A percentile compares a stretch with the other conserved stretches of the same genome.
phyloP scores from a whole-genome alignment of 2,797 vertebrate genomes.

The Petrocephalus sullivani region DNA sequence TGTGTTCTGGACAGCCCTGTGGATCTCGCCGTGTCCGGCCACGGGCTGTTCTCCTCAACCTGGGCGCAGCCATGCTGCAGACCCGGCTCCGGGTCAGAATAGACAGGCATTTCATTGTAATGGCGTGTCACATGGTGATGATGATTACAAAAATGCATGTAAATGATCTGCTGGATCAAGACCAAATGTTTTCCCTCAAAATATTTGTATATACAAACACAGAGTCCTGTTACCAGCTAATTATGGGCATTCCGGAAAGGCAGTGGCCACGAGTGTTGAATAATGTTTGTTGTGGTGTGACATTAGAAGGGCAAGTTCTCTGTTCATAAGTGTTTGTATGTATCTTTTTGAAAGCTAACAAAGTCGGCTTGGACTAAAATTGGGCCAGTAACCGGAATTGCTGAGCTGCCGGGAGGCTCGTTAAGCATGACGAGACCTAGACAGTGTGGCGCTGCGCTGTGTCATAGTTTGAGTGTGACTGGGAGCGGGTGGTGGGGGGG shows the following conservation, averaged over 20 bases:
- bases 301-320: background rate
- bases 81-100: background rate
- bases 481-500: background rate
- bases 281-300: background rate
- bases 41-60: background rate
- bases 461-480: background rate
- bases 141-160: constrained; percentile 2
- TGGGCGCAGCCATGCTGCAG: background rate
- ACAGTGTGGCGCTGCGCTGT: background rate
- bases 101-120: background rate
- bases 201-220: background rate
- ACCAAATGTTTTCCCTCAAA: background rate
- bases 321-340: background rate
- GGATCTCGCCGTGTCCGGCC: background rate
- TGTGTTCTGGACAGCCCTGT: background rate
- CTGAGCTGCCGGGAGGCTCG: background rate
- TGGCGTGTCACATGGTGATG: background rate
- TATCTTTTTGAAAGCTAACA: background rate
- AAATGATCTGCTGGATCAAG: background rate
- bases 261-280: background rate
- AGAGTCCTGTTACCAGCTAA: background rate
- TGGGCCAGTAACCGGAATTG: background rate
- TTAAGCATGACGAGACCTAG: background rate
- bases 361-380: background rate
- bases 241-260: background rate